A percentile compares a stretch with the other conserved stretches of the same genome.
These are phyloP conservation scores for Eurosta solidaginis DNA, from an alignment of 1,140 invertebrate species.

Conservation along the genomic window DNA sequence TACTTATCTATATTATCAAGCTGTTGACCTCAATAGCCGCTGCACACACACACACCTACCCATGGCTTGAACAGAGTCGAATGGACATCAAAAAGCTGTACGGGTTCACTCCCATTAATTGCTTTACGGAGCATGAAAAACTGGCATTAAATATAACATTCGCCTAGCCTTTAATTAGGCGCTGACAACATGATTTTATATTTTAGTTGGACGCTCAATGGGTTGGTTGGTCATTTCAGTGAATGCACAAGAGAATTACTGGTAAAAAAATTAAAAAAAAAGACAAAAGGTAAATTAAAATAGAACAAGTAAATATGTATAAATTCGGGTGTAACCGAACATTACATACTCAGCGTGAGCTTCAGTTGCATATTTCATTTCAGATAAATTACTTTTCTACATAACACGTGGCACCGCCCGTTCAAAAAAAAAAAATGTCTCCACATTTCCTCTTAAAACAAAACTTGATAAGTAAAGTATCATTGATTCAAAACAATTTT, in stretches of 20 bases:
- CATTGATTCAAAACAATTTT: too few relatives aligned
- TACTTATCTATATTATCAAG: background rate
- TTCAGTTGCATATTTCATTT: too few relatives aligned
- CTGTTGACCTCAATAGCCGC: background rate
- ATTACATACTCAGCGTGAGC: too few relatives aligned
- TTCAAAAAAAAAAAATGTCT: too few relatives aligned
- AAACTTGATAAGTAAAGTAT: too few relatives aligned
- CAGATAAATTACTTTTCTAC: too few relatives aligned
- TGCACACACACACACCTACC: background rate
- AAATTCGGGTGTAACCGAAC: too few relatives aligned
- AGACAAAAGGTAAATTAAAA: background rate
- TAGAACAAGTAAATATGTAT: background rate
- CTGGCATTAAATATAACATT: background rate
- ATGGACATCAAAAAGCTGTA: background rate
- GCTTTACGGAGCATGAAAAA: background rate
- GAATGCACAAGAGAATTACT: background rate
- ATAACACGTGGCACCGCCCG: too few relatives aligned
- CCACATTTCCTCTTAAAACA: too few relatives aligned
- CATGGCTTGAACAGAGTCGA: background rate
- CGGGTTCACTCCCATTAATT: background rate
- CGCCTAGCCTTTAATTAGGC: slow-evolving; percentile 6
- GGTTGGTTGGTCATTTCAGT: background rate
- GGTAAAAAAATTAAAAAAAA: background rate
- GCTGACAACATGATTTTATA: background rate
- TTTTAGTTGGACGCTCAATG: background rate